A percentile compares a stretch with the other conserved stretches of the same genome.
These are phyloP conservation scores for Typhlichthys subterraneus DNA, from an alignment of 2,797 vertebrate species.

Conservation along the genomic window DNA sequence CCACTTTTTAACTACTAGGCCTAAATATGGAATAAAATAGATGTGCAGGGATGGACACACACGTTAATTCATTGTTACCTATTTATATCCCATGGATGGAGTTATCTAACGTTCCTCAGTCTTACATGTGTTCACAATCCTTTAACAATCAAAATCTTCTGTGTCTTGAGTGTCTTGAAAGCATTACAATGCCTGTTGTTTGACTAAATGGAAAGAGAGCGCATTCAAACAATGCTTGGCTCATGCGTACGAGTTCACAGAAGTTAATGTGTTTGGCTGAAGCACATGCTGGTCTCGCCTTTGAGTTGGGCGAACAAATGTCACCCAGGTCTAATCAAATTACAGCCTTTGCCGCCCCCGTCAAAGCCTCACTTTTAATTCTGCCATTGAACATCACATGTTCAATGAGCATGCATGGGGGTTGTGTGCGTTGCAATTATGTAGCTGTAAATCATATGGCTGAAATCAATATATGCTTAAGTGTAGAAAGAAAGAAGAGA, in stretches of 20 bases:
- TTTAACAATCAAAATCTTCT: conserved; percentile 60
- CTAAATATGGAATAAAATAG: conserved; percentile 19
- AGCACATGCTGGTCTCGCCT: conserved; percentile 66
- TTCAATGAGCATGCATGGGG: conserved; percentile 23
- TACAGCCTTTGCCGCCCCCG: conserved; percentile 68
- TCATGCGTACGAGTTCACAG: conserved; percentile 59
- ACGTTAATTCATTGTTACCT: conserved; percentile 55
- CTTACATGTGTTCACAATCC: conserved; percentile 63
- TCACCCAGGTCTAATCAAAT: conserved; percentile 80
- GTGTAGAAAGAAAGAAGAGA: conserved; percentile 36
- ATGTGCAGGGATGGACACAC: conserved; percentile 5
- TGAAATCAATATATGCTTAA: conserved; percentile 54
- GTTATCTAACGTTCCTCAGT: conserved; percentile 51
- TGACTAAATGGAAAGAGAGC: conserved; percentile 69
- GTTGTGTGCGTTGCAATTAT: conserved; percentile 45
- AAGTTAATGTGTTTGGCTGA: conserved; percentile 72
- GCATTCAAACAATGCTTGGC: conserved; percentile 66
- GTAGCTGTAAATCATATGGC: conserved; percentile 65
- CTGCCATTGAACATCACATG: conserved; percentile 40
- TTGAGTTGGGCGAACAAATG: conserved; percentile 68
- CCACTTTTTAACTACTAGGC: not conserved
- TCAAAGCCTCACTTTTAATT: conserved; percentile 77
- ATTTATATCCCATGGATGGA: conserved; percentile 49
- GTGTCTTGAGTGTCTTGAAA: conserved; percentile 62
- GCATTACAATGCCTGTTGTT: conserved; percentile 71